These are phyloP conservation scores for Mormyrus hasselquistii DNA, from an alignment of 2,797 vertebrate species.

Conservation along the genomic window DNA sequence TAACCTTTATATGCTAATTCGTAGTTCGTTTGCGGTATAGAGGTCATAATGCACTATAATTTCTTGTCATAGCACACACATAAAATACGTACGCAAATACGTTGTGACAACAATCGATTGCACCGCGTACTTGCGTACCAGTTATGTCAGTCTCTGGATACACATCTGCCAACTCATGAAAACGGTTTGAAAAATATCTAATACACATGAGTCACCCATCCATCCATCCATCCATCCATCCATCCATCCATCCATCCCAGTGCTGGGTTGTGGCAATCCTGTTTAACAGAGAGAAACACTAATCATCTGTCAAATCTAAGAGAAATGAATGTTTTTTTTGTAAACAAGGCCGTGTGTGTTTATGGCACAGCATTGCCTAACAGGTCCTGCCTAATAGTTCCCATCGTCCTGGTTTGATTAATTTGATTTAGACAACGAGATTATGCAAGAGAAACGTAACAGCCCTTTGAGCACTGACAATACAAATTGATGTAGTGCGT, in stretches of 20 bases:
- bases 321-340: background rate
- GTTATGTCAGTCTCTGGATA: background rate
- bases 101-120: background rate
- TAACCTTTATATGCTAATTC: background rate
- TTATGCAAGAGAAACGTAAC: background rate
- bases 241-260: background rate
- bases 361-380: background rate
- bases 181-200: background rate
- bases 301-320: background rate
- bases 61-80: background rate
- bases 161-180: background rate
- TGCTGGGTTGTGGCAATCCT: background rate
- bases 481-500: background rate
- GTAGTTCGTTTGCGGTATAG: background rate
- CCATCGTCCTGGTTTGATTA: background rate
- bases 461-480: background rate
- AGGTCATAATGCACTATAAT: background rate
- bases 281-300: background rate
- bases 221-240: background rate
- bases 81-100: background rate
- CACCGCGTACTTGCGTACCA: background rate
- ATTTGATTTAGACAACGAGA: background rate
- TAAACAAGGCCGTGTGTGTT: background rate
- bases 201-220: background rate
- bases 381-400: background rate